Percentiles rank a stretch among this genome's conserved stretches.
Evolutionary conservation across 2,113 vertebrate genomes (phyloP).

Genomic region (Sapayoa aenigma): DNA sequence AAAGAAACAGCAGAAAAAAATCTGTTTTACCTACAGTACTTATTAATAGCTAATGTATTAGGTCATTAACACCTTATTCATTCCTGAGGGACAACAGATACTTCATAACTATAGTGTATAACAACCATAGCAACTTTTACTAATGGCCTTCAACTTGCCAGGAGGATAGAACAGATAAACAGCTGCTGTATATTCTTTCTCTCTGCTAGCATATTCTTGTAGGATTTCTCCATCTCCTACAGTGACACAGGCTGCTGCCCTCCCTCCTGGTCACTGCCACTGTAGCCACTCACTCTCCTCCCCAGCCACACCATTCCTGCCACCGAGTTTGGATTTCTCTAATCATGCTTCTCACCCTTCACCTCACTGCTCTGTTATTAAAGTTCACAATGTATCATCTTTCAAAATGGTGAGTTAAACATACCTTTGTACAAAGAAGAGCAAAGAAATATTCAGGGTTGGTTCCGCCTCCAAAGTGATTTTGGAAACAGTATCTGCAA

Average conservation of each 20-base stretch:
- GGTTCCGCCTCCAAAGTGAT: not conserved
- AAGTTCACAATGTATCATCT: not conserved
- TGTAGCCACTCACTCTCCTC: not conserved
- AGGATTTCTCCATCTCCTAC: not conserved
- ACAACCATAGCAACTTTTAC: not conserved
- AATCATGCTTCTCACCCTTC: not conserved
- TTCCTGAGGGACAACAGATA: not conserved
- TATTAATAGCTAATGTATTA: not conserved
- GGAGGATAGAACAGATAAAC: not conserved
- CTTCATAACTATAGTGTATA: not conserved
- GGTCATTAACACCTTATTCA: not conserved
- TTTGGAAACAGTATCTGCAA: not conserved
- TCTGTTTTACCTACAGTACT: not conserved
- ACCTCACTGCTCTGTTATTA: not conserved
- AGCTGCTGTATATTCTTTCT: not conserved
- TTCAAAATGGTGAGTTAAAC: not conserved
- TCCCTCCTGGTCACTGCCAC: not conserved
- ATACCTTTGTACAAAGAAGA: not conserved
- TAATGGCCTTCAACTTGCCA: not conserved
- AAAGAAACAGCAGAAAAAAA: not conserved
- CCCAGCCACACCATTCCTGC: fast-evolving
- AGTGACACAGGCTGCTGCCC: not conserved
- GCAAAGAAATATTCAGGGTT: not conserved
- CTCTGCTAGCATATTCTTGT: not conserved
- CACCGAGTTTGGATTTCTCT: fast-evolving